Conservation (phyloP, 1,140 invertebrate genomes). For the Papilio polytes region DNA sequence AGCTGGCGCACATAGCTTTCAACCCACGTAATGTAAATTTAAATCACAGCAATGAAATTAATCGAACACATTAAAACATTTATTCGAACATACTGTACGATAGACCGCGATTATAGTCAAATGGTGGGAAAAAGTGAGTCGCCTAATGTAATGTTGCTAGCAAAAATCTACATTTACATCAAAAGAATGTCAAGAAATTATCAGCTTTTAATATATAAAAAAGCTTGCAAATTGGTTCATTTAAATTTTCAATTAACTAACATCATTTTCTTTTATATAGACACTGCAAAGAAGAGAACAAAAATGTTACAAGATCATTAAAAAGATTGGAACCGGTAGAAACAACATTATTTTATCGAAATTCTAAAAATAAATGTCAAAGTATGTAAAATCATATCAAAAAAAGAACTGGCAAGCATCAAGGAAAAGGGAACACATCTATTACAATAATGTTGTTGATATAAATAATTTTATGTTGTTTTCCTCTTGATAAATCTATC, state of each 20-base stretch:
- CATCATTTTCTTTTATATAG: background rate
- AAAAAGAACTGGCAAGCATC: slow-evolving; percentile 1
- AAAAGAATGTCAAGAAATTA: too few species aligned
- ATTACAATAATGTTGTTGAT: slow-evolving; percentile 5
- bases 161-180: background rate
- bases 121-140: background rate
- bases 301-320: background rate
- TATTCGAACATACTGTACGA: background rate
- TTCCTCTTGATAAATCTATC: background rate
- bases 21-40: background rate
- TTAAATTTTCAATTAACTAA: too few species aligned
- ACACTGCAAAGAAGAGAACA: background rate
- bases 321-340: background rate
- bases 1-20: background rate
- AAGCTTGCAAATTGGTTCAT: too few species aligned
- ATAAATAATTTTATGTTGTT: slow-evolving; percentile 7
- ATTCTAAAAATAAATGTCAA: background rate
- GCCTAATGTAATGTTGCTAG: background rate
- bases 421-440: slow-evolving; percentile 12
- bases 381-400: background rate
- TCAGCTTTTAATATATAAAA: too few species aligned
- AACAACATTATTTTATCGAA: background rate
- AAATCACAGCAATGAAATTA: slow-evolving; percentile 10
- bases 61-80: background rate
- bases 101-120: background rate